Percentiles rank a stretch among this genome's conserved stretches.
These are phyloP conservation scores for Clivina fossor DNA, from an alignment of 2,888 invertebrate species.

Conservation along the genomic window DNA sequence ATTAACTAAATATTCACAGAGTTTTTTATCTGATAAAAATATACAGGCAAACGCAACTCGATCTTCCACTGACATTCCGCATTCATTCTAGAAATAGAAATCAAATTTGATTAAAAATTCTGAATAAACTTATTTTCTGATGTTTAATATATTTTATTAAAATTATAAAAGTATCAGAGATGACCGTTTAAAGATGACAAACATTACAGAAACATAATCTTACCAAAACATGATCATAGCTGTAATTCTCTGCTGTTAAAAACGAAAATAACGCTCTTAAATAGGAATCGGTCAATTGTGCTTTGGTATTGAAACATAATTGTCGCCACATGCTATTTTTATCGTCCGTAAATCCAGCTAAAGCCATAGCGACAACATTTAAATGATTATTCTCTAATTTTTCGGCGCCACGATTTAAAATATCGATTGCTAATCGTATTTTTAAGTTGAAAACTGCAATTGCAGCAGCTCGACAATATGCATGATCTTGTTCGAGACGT, in stretches of 20 bases:
- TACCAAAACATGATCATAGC: constrained; percentile 76
- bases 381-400: constrained; percentile 51
- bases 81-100: constrained; percentile 67
- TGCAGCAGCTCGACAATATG: constrained; percentile 83
- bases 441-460: constrained; percentile 89
- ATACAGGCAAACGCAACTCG: constrained; percentile 89
- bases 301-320: constrained; percentile 71
- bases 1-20: constrained; percentile 75
- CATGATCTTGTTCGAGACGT: constrained; percentile 70
- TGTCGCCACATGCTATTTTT: constrained; percentile 77
- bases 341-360: constrained; percentile 85
- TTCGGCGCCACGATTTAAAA: constrained; percentile 73
- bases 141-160: constrained; percentile 8
- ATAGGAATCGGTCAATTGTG: constrained; percentile 85
- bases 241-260: constrained; percentile 77
- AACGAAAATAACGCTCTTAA: constrained; percentile 89
- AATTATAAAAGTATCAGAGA: background rate
- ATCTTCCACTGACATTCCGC: constrained; percentile 82
- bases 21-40: constrained; percentile 77
- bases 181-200: no score
- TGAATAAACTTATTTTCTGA: constrained; percentile 10
- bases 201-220: no score
- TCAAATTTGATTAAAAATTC: background rate
- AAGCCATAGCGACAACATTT: constrained; percentile 74
- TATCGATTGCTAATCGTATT: constrained; percentile 80